Evolutionary conservation across 2,113 vertebrate species (phyloP), one percentile per base, ranked within the genome.

Genomic region (Origma solitaria): DNA sequence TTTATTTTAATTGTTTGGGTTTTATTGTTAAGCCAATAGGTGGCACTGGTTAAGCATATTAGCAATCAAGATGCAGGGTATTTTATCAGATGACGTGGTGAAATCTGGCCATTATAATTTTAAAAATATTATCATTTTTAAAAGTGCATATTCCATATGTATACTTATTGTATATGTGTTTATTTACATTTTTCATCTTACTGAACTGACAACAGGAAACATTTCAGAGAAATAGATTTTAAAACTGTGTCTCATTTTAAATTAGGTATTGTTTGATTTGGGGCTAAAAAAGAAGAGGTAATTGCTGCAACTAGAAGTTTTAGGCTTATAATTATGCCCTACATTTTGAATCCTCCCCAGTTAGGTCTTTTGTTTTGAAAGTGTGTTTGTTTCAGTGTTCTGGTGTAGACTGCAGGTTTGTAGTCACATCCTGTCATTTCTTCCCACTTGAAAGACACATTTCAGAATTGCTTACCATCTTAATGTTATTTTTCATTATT

Each of bases 21-120:
- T 49, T 37, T 57, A 61, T 6, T 69, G 28, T 53, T 73, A 81
- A 92, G 49, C 94, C 95, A 91, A 94, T 94, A 97, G 94, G 61
- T 96, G 94, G 96, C 94, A 95, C 86, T 92, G 65, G 91, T 91
- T 92, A 92, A 79, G 82, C 91, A 49, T 50, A 84, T 71, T 73
- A 88, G 61, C 45, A 51, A 14, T 77, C 35, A 86, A 56, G 77
- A 49, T 24, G 8, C 56, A 51, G 42, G 11, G 8, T 65, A 25
- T 81, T 92, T 86, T 75, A 11, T 40, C 86, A 72, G 72, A 42
- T 38, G 35, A 35, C 42, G 5, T 18, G 20, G 13, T 40, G 64
- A 89, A 82, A 61, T 61, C 19, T 60, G 47, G 23, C 15, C 58
- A 70, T 35, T 35, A 8, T 13, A 82, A 56, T 57, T 86, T 60